phyloP scores from a whole-genome alignment of 2,888 invertebrate genomes.

The Eilema depressum region DNA sequence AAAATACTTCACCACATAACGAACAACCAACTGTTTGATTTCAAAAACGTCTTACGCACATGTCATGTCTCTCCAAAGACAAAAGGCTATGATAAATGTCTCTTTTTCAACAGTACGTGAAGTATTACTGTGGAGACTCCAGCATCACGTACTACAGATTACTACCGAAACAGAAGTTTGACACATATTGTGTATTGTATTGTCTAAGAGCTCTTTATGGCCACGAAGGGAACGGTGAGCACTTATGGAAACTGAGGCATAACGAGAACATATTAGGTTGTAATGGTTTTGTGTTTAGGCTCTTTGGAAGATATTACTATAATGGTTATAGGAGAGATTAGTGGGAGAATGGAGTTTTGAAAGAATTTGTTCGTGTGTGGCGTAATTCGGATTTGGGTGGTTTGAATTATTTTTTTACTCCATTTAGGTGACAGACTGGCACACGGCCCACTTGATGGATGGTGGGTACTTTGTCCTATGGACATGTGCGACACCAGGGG shows the following conservation, averaged over 20 bases:
- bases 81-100: slow-evolving; percentile 40
- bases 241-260: slow-evolving; percentile 33
- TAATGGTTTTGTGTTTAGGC: slow-evolving; percentile 31
- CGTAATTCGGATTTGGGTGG: slow-evolving; percentile 14
- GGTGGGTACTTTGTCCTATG: too few relatives aligned
- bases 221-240: slow-evolving; percentile 34
- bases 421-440: too few relatives aligned
- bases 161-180: slow-evolving; percentile 79
- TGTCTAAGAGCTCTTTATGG: slow-evolving; percentile 50
- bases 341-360: not conserved
- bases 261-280: slow-evolving; percentile 38
- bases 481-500: too few relatives aligned
- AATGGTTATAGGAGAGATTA: slow-evolving; percentile 23
- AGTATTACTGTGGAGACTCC: slow-evolving; percentile 24
- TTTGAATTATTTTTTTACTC: not conserved
- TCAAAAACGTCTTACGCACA: slow-evolving; percentile 29
- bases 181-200: slow-evolving; percentile 62
- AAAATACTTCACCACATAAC: slow-evolving; percentile 9
- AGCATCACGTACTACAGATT: slow-evolving; percentile 38
- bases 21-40: slow-evolving; percentile 35
- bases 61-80: slow-evolving; percentile 39
- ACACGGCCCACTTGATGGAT: too few relatives aligned
- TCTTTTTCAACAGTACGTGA: slow-evolving; percentile 30
- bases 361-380: slow-evolving; percentile 15
- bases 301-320: slow-evolving; percentile 24